A percentile compares a stretch with the other conserved stretches of the same genome.
These are phyloP conservation scores for Masticophis lateralis DNA, from an alignment of 2,797 vertebrate genomes.

Conservation along the genomic window DNA sequence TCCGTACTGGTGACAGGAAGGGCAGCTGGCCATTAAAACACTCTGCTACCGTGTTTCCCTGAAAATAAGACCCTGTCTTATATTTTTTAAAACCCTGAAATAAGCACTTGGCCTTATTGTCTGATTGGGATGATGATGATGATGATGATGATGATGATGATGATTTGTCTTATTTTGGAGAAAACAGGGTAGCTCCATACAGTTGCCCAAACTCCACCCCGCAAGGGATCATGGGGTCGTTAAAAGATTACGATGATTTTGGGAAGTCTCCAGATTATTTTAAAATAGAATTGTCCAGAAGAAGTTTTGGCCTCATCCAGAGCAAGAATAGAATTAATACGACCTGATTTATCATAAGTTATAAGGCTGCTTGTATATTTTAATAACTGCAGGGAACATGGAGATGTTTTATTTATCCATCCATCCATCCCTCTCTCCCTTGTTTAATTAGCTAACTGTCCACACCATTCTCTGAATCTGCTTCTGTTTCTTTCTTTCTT, in stretches of 20 bases:
- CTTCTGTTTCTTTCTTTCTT: slow-evolving; percentile 43
- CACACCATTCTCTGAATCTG: not conserved
- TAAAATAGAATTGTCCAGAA: not conserved
- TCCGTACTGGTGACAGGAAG: too few relatives aligned
- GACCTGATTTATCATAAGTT: not conserved
- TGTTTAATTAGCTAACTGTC: not conserved
- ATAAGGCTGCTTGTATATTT: not conserved
- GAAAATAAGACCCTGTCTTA: too few relatives aligned
- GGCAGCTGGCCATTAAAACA: too few relatives aligned
- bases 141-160: too few relatives aligned
- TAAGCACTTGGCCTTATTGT: too few relatives aligned
- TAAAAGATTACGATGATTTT: not conserved
- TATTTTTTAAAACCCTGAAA: too few relatives aligned
- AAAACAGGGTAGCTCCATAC: too few relatives aligned
- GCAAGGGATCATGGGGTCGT: too few relatives aligned
- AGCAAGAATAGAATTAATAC: not conserved
- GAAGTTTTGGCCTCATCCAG: not conserved
- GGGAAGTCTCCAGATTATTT: not conserved
- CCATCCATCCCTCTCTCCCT: not conserved
- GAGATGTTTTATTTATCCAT: not conserved
- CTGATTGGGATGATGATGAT: too few relatives aligned
- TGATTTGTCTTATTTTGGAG: too few relatives aligned
- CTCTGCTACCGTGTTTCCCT: too few relatives aligned
- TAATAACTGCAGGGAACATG: not conserved
- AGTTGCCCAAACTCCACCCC: too few relatives aligned